A percentile compares a stretch with the other conserved stretches of the same genome.
These are phyloP conservation scores for Crossocerus cetratus DNA, from an alignment of 2,888 invertebrate species.

Conservation along the genomic window DNA sequence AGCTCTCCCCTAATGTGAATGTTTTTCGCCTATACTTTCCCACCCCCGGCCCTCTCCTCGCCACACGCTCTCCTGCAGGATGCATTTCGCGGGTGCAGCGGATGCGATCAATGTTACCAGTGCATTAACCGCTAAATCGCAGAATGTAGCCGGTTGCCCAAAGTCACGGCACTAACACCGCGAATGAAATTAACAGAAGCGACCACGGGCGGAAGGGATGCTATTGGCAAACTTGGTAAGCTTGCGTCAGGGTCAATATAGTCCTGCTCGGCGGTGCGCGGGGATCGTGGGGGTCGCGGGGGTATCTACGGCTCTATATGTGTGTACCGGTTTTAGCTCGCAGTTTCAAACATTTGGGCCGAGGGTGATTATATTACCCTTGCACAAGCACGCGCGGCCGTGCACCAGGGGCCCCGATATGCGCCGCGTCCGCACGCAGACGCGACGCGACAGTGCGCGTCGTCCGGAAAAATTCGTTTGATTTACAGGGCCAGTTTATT, in stretches of 20 bases:
- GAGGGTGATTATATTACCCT: slow-evolving; percentile 41
- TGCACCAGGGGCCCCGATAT: background rate
- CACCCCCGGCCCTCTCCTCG: background rate
- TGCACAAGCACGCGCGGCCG: background rate
- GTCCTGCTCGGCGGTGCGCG: background rate
- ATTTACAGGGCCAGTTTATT: slow-evolving; percentile 38
- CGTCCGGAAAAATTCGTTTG: slow-evolving; percentile 24
- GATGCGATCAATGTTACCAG: slow-evolving; percentile 47
- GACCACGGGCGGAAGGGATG: slow-evolving; percentile 46
- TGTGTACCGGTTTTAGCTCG: slow-evolving; percentile 38
- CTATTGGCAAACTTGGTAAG: slow-evolving; percentile 55
- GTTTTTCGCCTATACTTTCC: slow-evolving; percentile 11
- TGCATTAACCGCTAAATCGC: slow-evolving; percentile 52
- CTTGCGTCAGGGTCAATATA: slow-evolving; percentile 47
- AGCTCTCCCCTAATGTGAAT: slow-evolving; percentile 25
- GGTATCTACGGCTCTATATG: slow-evolving; percentile 27
- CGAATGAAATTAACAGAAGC: slow-evolving; percentile 54
- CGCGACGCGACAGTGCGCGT: background rate
- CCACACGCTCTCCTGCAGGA: background rate
- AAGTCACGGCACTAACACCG: slow-evolving; percentile 40
- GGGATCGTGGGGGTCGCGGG: background rate
- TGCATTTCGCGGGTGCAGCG: slow-evolving; percentile 8
- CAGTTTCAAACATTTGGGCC: slow-evolving; percentile 39
- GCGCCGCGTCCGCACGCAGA: background rate
- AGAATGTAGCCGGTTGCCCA: slow-evolving; percentile 28